These are phyloP conservation scores for Chaetophractus vellerosus DNA, from an alignment of 2,797 vertebrate species.

Conservation along the genomic window DNA sequence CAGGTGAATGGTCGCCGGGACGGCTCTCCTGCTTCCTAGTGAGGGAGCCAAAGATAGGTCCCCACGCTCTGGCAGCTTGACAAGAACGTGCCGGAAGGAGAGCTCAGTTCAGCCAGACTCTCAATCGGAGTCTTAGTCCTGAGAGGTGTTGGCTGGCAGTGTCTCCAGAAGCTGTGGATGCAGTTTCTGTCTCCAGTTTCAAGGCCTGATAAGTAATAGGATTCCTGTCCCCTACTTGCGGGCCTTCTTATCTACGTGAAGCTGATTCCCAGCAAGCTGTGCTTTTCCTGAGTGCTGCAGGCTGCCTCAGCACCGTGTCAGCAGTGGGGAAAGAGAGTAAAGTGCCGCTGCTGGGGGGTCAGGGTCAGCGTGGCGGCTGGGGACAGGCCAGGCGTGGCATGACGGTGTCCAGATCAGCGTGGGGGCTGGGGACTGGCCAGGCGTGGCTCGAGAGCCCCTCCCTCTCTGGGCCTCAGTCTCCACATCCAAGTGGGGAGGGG, in stretches of 20 bases:
- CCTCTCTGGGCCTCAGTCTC: neutral
- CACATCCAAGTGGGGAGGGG: neutral
- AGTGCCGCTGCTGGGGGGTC: rapidly evolving
- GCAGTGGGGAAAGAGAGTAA: neutral
- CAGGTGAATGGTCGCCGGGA: too few relatives aligned
- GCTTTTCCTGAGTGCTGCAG: rapidly evolving
- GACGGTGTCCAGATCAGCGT: too few relatives aligned
- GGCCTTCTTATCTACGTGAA: neutral
- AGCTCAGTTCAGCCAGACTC: neutral
- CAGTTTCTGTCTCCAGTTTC: too few relatives aligned
- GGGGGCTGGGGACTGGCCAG: too few relatives aligned
- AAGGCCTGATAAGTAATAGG: neutral
- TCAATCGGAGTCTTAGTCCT: neutral
- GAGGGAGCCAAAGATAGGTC: neutral
- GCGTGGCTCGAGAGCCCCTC: too few relatives aligned
- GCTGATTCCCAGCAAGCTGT: neutral
- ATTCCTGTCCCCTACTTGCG: neutral
- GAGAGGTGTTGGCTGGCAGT: neutral
- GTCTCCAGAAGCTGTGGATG: rapidly evolving
- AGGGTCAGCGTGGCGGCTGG: neutral
- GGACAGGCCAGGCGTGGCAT: rapidly evolving
- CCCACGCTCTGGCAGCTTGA: neutral
- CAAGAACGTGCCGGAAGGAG: neutral
- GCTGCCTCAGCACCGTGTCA: neutral
- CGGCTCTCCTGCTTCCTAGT: too few relatives aligned